Evolutionary conservation across 1,140 invertebrate genomes (phyloP).

Genomic region (Rhysida immarginata): DNA sequence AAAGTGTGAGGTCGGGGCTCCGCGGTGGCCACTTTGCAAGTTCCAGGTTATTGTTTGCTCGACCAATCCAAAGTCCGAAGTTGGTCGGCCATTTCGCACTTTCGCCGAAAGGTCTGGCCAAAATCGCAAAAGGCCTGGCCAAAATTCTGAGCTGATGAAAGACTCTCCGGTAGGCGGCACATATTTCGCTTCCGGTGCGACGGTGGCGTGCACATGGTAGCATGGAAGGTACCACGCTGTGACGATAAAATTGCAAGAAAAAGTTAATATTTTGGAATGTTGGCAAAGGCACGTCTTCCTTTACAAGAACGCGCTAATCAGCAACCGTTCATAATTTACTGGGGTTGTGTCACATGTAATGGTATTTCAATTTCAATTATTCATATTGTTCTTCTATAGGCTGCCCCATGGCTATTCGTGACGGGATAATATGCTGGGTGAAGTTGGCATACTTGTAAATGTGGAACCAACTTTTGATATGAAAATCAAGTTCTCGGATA

Average conservation of each 20-base stretch:
- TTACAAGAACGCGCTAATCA: too few relatives aligned
- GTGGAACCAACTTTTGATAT: constrained; percentile 2
- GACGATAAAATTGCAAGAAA: neutral
- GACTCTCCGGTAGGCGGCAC: neutral
- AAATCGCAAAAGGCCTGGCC: neutral
- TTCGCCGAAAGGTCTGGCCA: too few relatives aligned
- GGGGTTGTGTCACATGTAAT: neutral
- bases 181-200: neutral
- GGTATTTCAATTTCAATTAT: neutral
- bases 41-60: too few relatives aligned
- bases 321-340: neutral
- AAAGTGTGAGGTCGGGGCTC: too few relatives aligned
- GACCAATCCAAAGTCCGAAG: too few relatives aligned
- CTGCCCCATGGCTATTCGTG: neutral
- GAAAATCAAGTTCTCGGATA: neutral
- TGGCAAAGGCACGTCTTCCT: neutral
- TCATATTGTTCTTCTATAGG: neutral
- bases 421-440: neutral
- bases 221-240: neutral
- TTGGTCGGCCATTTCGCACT: neutral
- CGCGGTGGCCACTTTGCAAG: too few relatives aligned
- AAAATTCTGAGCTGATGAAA: neutral
- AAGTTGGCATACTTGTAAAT: constrained; percentile 1
- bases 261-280: neutral
- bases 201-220: neutral